Conservation (phyloP, 2,888 invertebrate species). For the Drosophila picticornis region DNA sequence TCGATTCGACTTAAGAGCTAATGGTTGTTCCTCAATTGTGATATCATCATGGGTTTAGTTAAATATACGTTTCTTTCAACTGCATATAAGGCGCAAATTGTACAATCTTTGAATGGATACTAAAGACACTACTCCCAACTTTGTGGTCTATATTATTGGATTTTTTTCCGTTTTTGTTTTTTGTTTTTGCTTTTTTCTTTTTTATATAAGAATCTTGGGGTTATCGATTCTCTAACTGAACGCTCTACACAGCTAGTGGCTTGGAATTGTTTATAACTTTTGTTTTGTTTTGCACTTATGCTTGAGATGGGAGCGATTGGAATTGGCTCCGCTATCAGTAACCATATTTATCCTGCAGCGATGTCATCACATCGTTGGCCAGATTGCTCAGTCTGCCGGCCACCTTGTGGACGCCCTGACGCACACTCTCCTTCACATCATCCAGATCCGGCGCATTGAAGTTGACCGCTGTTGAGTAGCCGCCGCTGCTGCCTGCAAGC, state of each 20-base stretch:
- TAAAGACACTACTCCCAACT: slow-evolving; percentile 71
- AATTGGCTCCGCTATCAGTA: slow-evolving; percentile 86
- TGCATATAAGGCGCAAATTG: slow-evolving; percentile 51
- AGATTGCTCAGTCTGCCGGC: slow-evolving; percentile 98
- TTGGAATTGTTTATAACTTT: slow-evolving; percentile 62
- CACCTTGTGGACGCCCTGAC: slow-evolving; percentile 98
- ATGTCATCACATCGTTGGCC: slow-evolving; percentile 97
- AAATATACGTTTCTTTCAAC: slow-evolving; percentile 27
- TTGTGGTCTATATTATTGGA: slow-evolving; percentile 12
- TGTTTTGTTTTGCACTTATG: slow-evolving; percentile 58
- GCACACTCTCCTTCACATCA: slow-evolving; percentile 98
- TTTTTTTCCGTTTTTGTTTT: slow-evolving; percentile 11
- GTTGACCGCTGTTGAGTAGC: slow-evolving; percentile 81
- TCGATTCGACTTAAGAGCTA: slow-evolving; percentile 50
- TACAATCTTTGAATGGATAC: slow-evolving; percentile 39
- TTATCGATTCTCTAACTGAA: slow-evolving; percentile 31
- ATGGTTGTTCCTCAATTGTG: slow-evolving; percentile 54
- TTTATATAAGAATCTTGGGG: slow-evolving; percentile 38
- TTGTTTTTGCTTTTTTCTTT: not conserved
- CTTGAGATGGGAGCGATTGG: slow-evolving; percentile 51
- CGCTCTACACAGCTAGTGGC: slow-evolving; percentile 33
- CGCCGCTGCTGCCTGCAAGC: slow-evolving; percentile 65
- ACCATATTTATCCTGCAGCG: slow-evolving; percentile 93
- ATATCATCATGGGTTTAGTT: slow-evolving; percentile 34
- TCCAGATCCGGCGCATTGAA: slow-evolving; percentile 93